Evolutionary conservation across 2,888 invertebrate genomes (phyloP).

Genomic region (Eupithecia subumbrata): DNA sequence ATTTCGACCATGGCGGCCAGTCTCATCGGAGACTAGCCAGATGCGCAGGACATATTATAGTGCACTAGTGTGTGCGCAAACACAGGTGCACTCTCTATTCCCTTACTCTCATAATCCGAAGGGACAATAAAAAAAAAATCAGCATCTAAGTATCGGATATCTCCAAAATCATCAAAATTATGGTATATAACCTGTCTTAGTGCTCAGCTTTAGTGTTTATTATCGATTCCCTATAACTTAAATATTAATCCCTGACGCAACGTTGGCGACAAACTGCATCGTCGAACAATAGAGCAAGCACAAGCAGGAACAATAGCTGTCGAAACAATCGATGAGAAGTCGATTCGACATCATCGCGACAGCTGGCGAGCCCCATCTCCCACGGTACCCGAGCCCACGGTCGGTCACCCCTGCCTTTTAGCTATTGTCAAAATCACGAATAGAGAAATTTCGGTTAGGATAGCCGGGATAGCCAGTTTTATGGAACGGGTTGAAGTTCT

Average conservation of each 20-base stretch:
- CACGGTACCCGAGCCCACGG: slow-evolving; percentile 71
- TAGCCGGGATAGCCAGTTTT: slow-evolving; percentile 51
- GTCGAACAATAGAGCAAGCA: slow-evolving; percentile 54
- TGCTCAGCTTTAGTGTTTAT: neutral
- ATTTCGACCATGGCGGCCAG: too few relatives aligned
- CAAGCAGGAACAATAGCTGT: slow-evolving; percentile 67
- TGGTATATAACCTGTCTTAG: too few relatives aligned
- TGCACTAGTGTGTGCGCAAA: too few relatives aligned
- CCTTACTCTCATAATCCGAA: too few relatives aligned
- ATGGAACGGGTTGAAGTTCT: slow-evolving; percentile 33
- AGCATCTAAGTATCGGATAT: neutral
- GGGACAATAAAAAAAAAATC: too few relatives aligned
- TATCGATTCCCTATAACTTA: slow-evolving; percentile 31
- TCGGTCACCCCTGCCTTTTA: slow-evolving; percentile 58
- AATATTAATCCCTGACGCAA: slow-evolving; percentile 51
- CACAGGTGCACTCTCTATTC: too few relatives aligned
- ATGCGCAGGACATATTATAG: too few relatives aligned
- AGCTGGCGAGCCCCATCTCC: slow-evolving; percentile 61
- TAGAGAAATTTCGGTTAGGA: slow-evolving; percentile 36
- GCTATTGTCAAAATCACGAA: slow-evolving; percentile 47
- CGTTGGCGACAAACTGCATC: slow-evolving; percentile 53
- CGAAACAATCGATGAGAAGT: slow-evolving; percentile 76
- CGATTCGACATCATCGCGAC: slow-evolving; percentile 70
- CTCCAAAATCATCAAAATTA: neutral
- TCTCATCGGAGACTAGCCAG: too few relatives aligned